Evolutionary conservation across 2,888 invertebrate species (phyloP).

Genomic region (Glyphotaelius pellucidus): DNA sequence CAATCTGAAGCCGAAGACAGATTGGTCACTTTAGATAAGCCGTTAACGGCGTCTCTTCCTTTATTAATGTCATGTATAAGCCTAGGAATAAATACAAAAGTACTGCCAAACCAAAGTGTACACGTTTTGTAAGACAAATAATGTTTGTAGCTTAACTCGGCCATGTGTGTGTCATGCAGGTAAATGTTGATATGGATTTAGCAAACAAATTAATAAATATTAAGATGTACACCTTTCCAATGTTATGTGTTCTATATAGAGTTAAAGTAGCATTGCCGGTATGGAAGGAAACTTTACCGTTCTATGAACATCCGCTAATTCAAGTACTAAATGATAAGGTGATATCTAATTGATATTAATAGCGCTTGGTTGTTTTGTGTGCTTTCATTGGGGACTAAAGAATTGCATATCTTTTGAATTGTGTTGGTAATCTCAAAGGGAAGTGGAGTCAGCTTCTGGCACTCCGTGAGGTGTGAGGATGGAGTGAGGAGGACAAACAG

Average conservation of each 20-base stretch:
- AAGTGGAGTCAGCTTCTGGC: background rate
- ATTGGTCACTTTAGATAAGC: slow-evolving; percentile 14
- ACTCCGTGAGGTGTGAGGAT: background rate
- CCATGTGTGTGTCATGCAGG: slow-evolving; percentile 58
- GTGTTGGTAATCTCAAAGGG: slow-evolving; percentile 57
- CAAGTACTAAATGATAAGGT: slow-evolving; percentile 38
- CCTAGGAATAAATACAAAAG: background rate
- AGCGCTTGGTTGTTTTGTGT: slow-evolving; percentile 51
- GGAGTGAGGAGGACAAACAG: slow-evolving; percentile 10
- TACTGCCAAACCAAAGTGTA: slow-evolving; percentile 55
- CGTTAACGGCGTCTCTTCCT: slow-evolving; percentile 22
- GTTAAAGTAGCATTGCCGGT: slow-evolving; percentile 41
- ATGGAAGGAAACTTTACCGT: slow-evolving; percentile 25
- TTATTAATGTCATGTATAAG: slow-evolving; percentile 12
- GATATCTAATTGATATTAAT: slow-evolving; percentile 49
- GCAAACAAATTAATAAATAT: slow-evolving; percentile 50
- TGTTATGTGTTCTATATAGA: slow-evolving; percentile 56
- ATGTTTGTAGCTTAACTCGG: slow-evolving; percentile 22
- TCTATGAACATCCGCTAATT: slow-evolving; percentile 29
- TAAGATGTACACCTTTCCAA: slow-evolving; percentile 62
- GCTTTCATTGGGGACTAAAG: slow-evolving; percentile 49
- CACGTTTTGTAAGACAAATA: slow-evolving; percentile 35
- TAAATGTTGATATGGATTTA: slow-evolving; percentile 57
- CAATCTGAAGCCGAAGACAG: slow-evolving; percentile 16
- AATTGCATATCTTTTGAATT: slow-evolving; percentile 55